A percentile compares a stretch with the other conserved stretches of the same genome.
Conservation (phyloP, 1,140 invertebrate species). For the Scaptodrosophila lebanonensis region DNA sequence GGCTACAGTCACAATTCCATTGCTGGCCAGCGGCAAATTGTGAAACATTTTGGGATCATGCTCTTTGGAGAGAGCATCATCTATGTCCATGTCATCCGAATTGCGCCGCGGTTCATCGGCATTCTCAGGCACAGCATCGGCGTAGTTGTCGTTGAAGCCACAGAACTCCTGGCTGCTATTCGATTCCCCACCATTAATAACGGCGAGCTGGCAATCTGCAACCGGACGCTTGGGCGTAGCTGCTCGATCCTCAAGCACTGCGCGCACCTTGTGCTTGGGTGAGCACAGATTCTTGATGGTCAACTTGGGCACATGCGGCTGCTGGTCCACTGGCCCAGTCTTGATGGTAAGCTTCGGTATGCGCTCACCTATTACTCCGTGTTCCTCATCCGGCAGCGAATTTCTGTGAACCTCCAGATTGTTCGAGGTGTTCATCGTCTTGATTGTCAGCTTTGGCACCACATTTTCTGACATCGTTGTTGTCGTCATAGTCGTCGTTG, state of each 20-base stretch:
- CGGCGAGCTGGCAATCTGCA: conserved; percentile 30
- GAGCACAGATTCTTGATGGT: conserved; percentile 73
- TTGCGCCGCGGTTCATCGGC: conserved; percentile 52
- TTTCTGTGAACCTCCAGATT: neutral
- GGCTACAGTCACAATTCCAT: conserved; percentile 21
- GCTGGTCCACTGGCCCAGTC: conserved; percentile 24
- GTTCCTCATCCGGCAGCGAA: conserved; percentile 24
- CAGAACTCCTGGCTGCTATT: conserved; percentile 57
- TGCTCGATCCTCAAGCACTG: conserved; percentile 63
- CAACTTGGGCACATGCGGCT: conserved; percentile 60
- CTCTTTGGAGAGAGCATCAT: conserved; percentile 58
- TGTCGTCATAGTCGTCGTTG: neutral
- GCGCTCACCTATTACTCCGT: conserved; percentile 13
- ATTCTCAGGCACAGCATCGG: too few species aligned
- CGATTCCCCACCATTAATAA: conserved; percentile 56
- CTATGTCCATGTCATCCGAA: conserved; percentile 76
- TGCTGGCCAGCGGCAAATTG: conserved; percentile 41
- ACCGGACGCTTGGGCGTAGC: conserved; percentile 3
- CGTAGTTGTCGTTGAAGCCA: conserved; percentile 54
- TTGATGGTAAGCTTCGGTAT: conserved; percentile 21
- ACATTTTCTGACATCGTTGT: conserved; percentile 16
- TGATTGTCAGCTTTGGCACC: conserved; percentile 63
- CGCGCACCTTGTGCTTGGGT: conserved; percentile 62
- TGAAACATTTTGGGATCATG: conserved; percentile 73
- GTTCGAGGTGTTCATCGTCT: conserved; percentile 33